Evolutionary conservation across 2,113 vertebrate genomes (phyloP).

Genomic region (Toxostoma redivivum): DNA sequence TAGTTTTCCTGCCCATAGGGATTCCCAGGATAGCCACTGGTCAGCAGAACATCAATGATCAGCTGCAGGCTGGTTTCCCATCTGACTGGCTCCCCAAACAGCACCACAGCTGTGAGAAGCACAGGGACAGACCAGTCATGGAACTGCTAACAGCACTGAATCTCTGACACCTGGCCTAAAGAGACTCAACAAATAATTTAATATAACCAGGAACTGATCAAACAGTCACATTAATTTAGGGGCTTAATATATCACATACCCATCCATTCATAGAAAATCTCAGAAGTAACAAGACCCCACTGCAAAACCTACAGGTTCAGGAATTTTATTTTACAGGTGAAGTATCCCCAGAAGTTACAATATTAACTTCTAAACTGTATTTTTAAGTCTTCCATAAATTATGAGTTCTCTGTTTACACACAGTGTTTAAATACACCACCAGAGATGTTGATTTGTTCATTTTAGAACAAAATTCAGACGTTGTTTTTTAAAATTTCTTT

Average conservation of each 20-base stretch:
- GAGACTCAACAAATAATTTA: background rate
- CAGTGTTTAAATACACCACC: background rate
- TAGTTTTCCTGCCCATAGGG: conserved; percentile 45
- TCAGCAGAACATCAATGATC: conserved; percentile 85
- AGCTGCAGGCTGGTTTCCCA: conserved; percentile 92
- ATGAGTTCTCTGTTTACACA: background rate
- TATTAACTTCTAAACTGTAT: background rate
- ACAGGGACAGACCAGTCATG: background rate
- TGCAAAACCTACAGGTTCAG: background rate
- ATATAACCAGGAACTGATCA: background rate
- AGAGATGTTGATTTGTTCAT: background rate
- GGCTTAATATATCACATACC: background rate
- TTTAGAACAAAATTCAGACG: background rate
- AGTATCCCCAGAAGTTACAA: background rate
- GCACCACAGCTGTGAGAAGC: conserved; percentile 74
- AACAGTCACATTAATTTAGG: background rate
- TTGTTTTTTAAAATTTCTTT: background rate
- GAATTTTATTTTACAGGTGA: background rate
- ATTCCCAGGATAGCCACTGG: conserved; percentile 79
- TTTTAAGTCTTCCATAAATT: background rate
- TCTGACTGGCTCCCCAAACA: conserved; percentile 87
- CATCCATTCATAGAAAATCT: background rate
- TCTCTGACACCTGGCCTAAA: background rate
- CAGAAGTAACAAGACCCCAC: background rate
- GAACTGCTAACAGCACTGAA: background rate